Conservation (phyloP, 2,113 vertebrate species). For the Okapia johnstoni region DNA sequence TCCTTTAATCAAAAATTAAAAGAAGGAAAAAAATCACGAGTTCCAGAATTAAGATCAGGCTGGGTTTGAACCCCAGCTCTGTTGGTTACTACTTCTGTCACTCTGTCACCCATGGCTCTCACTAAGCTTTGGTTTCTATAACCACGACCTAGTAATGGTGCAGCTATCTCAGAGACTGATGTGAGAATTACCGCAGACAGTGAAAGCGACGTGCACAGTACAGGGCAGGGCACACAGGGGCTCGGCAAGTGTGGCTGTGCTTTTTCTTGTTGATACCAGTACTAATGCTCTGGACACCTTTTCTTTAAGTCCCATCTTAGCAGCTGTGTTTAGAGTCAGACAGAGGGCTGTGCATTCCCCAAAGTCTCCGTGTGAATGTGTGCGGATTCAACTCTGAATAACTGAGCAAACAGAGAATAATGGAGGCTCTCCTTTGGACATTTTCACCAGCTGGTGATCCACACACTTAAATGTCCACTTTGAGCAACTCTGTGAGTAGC, state of each 20-base stretch:
- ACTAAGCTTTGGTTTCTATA: background rate
- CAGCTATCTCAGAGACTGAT: no score
- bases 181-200: background rate
- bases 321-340: background rate
- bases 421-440: slow-evolving; percentile 13
- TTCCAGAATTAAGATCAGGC: background rate
- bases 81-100: background rate
- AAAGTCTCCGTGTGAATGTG: background rate
- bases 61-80: background rate
- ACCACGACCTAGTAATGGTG: accelerated
- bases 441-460: slow-evolving; percentile 32
- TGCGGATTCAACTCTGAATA: background rate
- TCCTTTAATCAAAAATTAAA: background rate
- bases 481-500: slow-evolving; percentile 68
- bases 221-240: accelerated
- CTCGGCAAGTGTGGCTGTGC: accelerated
- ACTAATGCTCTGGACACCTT: accelerated
- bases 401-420: background rate
- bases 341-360: background rate
- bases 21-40: background rate
- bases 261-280: background rate
- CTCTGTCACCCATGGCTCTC: background rate
- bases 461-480: slow-evolving; percentile 67
- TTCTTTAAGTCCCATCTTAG: background rate
- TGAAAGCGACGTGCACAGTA: accelerated